phyloP scores from a whole-genome alignment of 1,140 invertebrate species.

The Drosophila subobscura region DNA sequence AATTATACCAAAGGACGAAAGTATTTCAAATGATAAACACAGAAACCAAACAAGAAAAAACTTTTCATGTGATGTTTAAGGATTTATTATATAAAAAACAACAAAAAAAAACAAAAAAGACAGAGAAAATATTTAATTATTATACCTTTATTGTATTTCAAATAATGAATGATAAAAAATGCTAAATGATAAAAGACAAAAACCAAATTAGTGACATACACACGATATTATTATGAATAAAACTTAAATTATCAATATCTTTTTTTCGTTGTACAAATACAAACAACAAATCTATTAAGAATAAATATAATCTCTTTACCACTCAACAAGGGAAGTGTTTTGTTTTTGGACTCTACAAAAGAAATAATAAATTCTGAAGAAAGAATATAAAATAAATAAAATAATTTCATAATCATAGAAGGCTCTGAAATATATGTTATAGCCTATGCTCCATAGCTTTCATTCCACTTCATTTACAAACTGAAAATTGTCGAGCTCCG shows the following conservation, averaged over 20 bases:
- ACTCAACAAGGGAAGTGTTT: slow-evolving; percentile 11
- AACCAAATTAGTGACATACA: slow-evolving; percentile 36
- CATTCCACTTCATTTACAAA: no score
- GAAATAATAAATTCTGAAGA: neutral
- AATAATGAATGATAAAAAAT: slow-evolving; percentile 35
- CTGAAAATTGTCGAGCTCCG: no score
- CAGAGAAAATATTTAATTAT: slow-evolving; percentile 59
- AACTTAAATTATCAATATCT: slow-evolving; percentile 53
- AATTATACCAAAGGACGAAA: slow-evolving; percentile 37
- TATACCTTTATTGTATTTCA: slow-evolving; percentile 69
- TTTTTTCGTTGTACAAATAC: slow-evolving; percentile 63
- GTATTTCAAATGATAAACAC: slow-evolving; percentile 29
- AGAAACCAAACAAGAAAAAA: slow-evolving; percentile 53
- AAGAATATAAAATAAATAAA: neutral
- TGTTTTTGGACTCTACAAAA: no score
- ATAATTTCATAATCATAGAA: slow-evolving; percentile 1
- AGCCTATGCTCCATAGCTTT: no score
- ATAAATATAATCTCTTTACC: slow-evolving; percentile 64
- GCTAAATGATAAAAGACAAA: slow-evolving; percentile 18
- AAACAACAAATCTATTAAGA: slow-evolving; percentile 42
- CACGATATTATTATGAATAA: slow-evolving; percentile 71
- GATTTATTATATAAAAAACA: slow-evolving; percentile 58
- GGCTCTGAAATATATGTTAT: no score
- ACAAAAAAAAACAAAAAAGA: slow-evolving; percentile 41
- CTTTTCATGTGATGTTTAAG: slow-evolving; percentile 78